These are phyloP conservation scores for Pyrrhosoma nymphula DNA, from an alignment of 2,888 invertebrate species.

Conservation along the genomic window DNA sequence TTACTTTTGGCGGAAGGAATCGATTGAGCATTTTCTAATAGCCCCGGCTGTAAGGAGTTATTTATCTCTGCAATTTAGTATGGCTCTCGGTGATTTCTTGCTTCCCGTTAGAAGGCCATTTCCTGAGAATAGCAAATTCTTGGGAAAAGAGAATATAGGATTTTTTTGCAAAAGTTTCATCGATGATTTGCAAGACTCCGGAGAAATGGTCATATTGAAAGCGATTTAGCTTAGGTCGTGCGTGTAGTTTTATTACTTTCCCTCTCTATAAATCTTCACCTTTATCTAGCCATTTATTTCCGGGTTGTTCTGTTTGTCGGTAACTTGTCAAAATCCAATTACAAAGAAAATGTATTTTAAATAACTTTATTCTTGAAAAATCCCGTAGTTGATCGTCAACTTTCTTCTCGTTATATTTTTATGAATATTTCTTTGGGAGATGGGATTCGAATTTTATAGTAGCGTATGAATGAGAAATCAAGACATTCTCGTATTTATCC, in stretches of 20 bases:
- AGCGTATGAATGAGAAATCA: too few relatives aligned
- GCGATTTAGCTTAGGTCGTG: neutral
- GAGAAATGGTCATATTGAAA: neutral
- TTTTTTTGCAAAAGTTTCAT: neutral
- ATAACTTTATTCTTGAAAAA: too few relatives aligned
- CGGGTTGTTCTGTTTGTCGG: neutral
- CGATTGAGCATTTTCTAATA: conserved; percentile 49
- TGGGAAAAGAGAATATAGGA: neutral
- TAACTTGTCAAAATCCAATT: neutral
- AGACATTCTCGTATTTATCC: too few relatives aligned
- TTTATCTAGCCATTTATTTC: neutral
- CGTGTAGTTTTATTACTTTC: neutral
- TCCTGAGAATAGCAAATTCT: neutral
- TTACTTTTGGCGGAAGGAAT: conserved; percentile 29
- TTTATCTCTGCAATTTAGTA: neutral
- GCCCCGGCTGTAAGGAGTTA: conserved; percentile 30
- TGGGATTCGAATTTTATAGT: too few relatives aligned
- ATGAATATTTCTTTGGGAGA: too few relatives aligned
- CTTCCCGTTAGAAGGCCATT: neutral
- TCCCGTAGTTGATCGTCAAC: too few relatives aligned
- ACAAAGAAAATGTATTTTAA: neutral
- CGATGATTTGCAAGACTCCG: neutral
- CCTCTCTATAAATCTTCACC: neutral
- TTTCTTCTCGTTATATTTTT: too few relatives aligned
- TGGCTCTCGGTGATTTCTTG: neutral